phyloP scores from a whole-genome alignment of 2,113 vertebrate species.

The Triplophysa tibetana region DNA sequence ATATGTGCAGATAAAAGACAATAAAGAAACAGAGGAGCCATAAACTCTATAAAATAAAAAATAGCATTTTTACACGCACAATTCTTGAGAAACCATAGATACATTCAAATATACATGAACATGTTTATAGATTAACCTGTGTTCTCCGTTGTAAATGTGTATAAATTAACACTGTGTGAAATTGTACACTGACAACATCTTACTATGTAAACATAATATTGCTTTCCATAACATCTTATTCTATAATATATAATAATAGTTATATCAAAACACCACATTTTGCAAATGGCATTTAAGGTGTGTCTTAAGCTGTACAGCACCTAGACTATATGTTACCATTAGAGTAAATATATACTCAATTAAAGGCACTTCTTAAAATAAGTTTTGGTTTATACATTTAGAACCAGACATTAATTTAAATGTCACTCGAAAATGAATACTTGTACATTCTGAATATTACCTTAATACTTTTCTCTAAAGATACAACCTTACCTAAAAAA shows the following conservation, averaged over 20 bases:
- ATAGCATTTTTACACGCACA: neutral
- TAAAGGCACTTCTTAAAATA: conserved; percentile 21
- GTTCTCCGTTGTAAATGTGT: too few species aligned
- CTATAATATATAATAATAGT: neutral
- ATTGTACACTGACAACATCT: too few species aligned
- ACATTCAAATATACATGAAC: neutral
- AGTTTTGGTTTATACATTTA: neutral
- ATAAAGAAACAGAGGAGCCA: neutral
- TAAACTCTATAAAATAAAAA: neutral
- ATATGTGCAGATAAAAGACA: neutral
- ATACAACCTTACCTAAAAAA: too few species aligned
- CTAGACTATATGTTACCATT: neutral
- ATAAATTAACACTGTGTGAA: too few species aligned
- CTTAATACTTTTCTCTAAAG: neutral
- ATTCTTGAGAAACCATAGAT: neutral
- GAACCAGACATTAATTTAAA: neutral
- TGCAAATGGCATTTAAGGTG: neutral
- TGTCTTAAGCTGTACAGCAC: neutral
- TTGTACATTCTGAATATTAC: neutral
- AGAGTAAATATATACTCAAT: neutral
- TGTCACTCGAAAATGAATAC: neutral
- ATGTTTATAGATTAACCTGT: too few species aligned
- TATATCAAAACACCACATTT: neutral
- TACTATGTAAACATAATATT: neutral
- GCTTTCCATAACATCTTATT: neutral